A percentile compares a stretch with the other conserved stretches of the same genome.
Conservation (phyloP, 2,888 invertebrate species). For the Caenorhabditis sp. region DNA sequence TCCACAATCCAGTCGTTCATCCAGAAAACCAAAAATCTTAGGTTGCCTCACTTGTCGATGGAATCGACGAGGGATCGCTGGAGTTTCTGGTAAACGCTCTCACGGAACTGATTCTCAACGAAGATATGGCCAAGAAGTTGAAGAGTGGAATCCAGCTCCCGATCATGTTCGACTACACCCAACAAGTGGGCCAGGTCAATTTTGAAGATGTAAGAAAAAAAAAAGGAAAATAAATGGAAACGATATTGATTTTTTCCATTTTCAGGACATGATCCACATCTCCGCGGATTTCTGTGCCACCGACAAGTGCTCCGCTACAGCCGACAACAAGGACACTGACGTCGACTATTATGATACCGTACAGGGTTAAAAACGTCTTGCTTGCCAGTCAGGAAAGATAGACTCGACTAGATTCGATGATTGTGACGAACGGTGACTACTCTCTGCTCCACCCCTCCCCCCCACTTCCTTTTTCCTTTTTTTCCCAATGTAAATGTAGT, state of each 20-base stretch:
- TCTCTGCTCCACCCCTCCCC: not conserved
- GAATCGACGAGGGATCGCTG: constrained; percentile 81
- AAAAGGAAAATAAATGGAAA: too few species aligned
- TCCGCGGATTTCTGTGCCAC: constrained; percentile 82
- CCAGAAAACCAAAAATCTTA: too few species aligned
- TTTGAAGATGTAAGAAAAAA: constrained; percentile 76
- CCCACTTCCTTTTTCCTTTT: too few species aligned
- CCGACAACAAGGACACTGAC: constrained; percentile 76
- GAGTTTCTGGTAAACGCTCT: constrained; percentile 82
- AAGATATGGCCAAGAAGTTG: constrained; percentile 81
- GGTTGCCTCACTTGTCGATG: constrained; percentile 79
- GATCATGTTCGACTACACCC: constrained; percentile 82
- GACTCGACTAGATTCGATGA: constrained; percentile 65
- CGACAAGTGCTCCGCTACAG: constrained; percentile 74
- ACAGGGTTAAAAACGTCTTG: constrained; percentile 62
- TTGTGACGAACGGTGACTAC: constrained; percentile 48
- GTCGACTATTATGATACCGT: constrained; percentile 81
- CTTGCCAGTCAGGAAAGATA: constrained; percentile 25
- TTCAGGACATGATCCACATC: constrained; percentile 69
- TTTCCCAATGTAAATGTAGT: constrained; percentile 42
- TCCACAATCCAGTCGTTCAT: too few species aligned
- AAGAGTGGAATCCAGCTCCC: constrained; percentile 80
- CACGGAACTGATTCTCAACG: constrained; percentile 81
- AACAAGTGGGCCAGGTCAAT: constrained; percentile 73
- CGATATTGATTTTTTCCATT: not conserved